Evolutionary conservation across 2,888 invertebrate genomes (phyloP).

Genomic region (Lithodes maja): DNA sequence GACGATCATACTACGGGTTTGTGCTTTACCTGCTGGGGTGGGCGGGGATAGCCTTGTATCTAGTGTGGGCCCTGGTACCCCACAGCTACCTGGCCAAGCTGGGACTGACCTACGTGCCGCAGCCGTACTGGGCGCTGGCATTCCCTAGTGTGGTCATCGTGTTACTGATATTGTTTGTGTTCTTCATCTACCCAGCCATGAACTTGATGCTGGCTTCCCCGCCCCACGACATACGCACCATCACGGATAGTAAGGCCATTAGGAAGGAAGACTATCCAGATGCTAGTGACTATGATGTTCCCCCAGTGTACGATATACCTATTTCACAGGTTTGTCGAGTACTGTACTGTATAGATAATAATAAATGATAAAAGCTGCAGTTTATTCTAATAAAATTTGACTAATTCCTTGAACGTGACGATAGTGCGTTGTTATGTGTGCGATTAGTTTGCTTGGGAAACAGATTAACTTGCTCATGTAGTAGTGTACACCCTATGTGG

Average conservation of each 20-base stretch:
- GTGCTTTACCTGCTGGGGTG: slow-evolving; percentile 67
- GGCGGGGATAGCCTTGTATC: slow-evolving; percentile 59
- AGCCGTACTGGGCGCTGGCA: slow-evolving; percentile 68
- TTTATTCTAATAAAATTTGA: no score
- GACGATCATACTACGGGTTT: slow-evolving; percentile 69
- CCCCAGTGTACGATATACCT: slow-evolving; percentile 63
- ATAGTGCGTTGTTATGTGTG: no score
- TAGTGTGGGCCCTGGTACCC: slow-evolving; percentile 67
- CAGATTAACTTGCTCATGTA: no score
- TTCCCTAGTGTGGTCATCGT: slow-evolving; percentile 63
- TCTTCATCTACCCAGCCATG: slow-evolving; percentile 65
- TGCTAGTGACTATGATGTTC: slow-evolving; percentile 40
- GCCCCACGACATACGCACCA: slow-evolving; percentile 62
- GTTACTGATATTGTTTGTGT: slow-evolving; percentile 58
- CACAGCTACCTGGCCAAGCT: slow-evolving; percentile 59
- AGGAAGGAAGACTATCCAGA: slow-evolving; percentile 42
- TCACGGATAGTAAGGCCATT: slow-evolving; percentile 57
- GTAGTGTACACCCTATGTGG: no score
- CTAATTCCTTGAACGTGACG: no score
- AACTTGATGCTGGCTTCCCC: slow-evolving; percentile 58
- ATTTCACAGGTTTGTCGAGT: slow-evolving; percentile 64
- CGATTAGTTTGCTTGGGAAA: no score
- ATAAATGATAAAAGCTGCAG: neutral
- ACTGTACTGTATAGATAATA: slow-evolving; percentile 19
- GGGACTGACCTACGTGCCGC: slow-evolving; percentile 68